Percentiles rank a stretch among this genome's conserved stretches.
phyloP scores from a whole-genome alignment of 2,797 vertebrate genomes.

The Hemitrygon akajei region DNA sequence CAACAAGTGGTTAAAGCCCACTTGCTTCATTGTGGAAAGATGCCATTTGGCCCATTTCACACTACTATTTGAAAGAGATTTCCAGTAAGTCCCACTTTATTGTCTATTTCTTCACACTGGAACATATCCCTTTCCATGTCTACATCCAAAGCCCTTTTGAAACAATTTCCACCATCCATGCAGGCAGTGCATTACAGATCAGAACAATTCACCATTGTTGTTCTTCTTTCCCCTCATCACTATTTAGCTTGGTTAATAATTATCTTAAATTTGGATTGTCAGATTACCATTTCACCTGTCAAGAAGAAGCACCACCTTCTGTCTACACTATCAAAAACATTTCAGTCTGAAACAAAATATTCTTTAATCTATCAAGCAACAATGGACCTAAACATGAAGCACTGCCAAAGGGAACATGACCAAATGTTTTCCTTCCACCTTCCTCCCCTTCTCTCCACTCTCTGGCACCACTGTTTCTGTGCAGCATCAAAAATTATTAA shows the following conservation, averaged over 20 bases:
- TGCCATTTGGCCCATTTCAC: neutral
- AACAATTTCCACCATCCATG: neutral
- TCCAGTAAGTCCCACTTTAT: neutral
- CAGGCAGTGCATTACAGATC: neutral
- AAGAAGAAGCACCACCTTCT: neutral
- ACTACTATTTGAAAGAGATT: neutral
- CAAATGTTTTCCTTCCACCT: neutral
- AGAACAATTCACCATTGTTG: neutral
- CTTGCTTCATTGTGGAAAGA: neutral
- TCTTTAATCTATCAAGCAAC: neutral
- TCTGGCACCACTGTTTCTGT: neutral
- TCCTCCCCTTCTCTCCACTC: neutral
- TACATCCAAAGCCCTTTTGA: neutral
- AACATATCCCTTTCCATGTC: neutral
- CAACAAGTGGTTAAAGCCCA: too few relatives aligned
- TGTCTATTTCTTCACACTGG: neutral
- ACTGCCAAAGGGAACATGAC: neutral
- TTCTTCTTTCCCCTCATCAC: neutral
- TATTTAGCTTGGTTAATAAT: neutral
- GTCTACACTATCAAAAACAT: neutral
- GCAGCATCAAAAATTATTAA: neutral
- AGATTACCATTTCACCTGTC: neutral
- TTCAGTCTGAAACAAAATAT: neutral
- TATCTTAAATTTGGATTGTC: neutral
- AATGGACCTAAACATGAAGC: neutral